Conservation (phyloP, 2,797 vertebrate species). For the Melanotaenia trifasciata region DNA sequence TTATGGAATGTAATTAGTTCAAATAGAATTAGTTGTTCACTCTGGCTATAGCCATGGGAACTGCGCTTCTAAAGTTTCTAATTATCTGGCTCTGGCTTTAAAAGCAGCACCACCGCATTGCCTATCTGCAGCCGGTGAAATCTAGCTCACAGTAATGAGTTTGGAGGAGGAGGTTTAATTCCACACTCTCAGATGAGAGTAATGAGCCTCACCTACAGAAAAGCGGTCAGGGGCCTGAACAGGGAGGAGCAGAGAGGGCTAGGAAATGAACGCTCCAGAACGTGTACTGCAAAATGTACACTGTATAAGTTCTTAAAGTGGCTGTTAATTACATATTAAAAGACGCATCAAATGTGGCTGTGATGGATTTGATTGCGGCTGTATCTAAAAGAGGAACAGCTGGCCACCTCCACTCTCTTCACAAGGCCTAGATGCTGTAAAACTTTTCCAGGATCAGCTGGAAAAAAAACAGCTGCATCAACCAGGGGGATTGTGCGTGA, state of each 20-base stretch:
- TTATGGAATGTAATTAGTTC: conserved; percentile 83
- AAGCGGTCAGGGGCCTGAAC: conserved; percentile 73
- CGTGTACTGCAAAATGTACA: conserved; percentile 42
- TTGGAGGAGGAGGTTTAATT: conserved; percentile 81
- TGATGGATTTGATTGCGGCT: conserved; percentile 25
- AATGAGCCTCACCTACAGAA: conserved; percentile 79
- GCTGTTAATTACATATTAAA: conserved; percentile 57
- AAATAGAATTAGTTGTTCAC: conserved; percentile 84
- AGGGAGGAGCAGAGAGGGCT: conserved; percentile 50
- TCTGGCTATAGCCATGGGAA: conserved; percentile 83
- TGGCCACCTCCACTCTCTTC: conserved; percentile 2
- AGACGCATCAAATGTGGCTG: conserved; percentile 26
- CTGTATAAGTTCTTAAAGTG: conserved; percentile 38
- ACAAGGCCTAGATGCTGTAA: conserved; percentile 24
- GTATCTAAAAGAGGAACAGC: conserved; percentile 33
- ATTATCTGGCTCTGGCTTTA: conserved; percentile 84
- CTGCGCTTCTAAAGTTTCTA: conserved; percentile 84
- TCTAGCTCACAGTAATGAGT: conserved; percentile 83
- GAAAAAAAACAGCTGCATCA: conserved; percentile 41
- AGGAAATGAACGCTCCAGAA: conserved; percentile 49
- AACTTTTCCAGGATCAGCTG: conserved; percentile 56
- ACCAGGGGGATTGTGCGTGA: conserved; percentile 64
- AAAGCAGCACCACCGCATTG: conserved; percentile 78
- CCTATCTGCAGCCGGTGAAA: conserved; percentile 80
- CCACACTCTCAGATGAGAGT: conserved; percentile 71